Percentiles rank a stretch among this genome's conserved stretches.
phyloP scores from a whole-genome alignment of 2,113 vertebrate species.

The Hippopotamus amphibius region DNA sequence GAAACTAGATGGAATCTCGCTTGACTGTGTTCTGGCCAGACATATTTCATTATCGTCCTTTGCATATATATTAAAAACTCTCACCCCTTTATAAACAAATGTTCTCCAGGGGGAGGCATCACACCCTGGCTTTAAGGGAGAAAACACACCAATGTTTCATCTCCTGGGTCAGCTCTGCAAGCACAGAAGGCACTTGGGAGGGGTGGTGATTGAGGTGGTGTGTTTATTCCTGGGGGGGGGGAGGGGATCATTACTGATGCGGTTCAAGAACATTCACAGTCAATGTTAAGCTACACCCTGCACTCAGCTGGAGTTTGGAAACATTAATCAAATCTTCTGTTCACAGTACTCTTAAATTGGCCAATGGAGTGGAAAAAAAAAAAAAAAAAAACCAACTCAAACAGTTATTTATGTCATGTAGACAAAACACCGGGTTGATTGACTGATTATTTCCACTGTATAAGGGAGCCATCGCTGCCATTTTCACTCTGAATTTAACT shows the following conservation, averaged over 20 bases:
- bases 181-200: not conserved
- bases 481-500: not conserved
- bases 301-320: not conserved
- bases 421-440: not conserved
- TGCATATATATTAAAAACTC: conserved; percentile 76
- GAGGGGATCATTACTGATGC: accelerated
- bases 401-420: conserved; percentile 51
- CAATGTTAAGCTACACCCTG: not conserved
- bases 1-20: conserved; percentile 56
- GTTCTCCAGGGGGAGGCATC: not conserved
- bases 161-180: not conserved
- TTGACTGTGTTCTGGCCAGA: conserved; percentile 41
- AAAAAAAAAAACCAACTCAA: not conserved
- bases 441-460: conserved; percentile 54
- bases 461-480: not conserved
- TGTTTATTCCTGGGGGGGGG: not conserved
- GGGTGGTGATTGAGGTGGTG: accelerated
- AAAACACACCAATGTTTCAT: not conserved
- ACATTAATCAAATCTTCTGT: conserved; percentile 36
- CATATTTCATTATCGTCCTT: not conserved
- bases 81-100: not conserved
- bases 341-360: conserved; percentile 5
- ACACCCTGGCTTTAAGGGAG: not conserved
- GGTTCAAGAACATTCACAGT: not conserved
- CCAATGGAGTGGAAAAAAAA: not conserved